Evolutionary conservation across 2,113 vertebrate species (phyloP), one percentile per base, ranked within the genome.

Genomic region (Osmerus mordax): DNA sequence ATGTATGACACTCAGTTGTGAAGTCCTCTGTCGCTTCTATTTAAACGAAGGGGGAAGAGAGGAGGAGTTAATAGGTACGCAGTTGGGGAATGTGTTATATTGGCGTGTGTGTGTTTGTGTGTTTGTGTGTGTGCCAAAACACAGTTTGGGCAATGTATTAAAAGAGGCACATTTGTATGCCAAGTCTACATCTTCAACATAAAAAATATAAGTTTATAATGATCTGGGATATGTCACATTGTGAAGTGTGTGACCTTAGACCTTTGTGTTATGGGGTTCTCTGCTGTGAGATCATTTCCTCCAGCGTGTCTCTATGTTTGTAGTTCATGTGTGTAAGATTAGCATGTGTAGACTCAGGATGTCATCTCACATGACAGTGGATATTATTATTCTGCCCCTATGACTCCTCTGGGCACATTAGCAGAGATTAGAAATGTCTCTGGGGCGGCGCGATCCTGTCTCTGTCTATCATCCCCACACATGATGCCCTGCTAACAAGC

Each of bases 401-500:
- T 70, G 55, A 76, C 77, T 76, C 70, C 79, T 82, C 72, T 83
- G 61, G 75, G n/a, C 81, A 77, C 80, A 85, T 84, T 83, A 73
- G 28, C 21, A 68, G 67, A 68, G 70, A 86, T 77, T 80, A 77
- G 78, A 79, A 77, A 77, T 21, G 54, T 76, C 83, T 87, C 64
- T 66, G 23, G 59, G 73, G 78, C 86, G 71, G 67, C 67, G 60
- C 18, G 71, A 72, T 70, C 69, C 79, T 71, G 76, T 78, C 73
- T 75, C 80, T 82, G 81, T 85, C 86, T 78, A 81, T 86, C 89
- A 83, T 80, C 60, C 72, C 84, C 81, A 84, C 79, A 78, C 68
- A 47, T 67, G 52, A 7, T 13, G 52, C 15, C 52, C 69, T 61
- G 52, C 73, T 77, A 81, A 87, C 63, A 72, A 83, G 77, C 84